A percentile compares a stretch with the other conserved stretches of the same genome.
These are phyloP conservation scores for Plectrocnemia conspersa DNA, from an alignment of 1,140 invertebrate genomes.

Conservation along the genomic window DNA sequence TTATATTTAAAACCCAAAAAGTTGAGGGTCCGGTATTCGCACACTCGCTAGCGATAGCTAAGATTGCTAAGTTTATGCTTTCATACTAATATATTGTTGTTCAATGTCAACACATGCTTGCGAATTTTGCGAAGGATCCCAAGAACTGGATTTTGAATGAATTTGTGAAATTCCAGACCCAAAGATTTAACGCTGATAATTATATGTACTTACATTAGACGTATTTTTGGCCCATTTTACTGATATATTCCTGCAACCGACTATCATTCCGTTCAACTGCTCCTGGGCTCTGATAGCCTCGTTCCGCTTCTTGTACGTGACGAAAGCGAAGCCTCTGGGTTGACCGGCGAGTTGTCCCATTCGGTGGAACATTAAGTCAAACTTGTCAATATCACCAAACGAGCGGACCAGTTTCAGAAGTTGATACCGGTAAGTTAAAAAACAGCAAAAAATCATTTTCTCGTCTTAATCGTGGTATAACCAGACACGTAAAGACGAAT, in stretches of 20 bases:
- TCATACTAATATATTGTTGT: no score
- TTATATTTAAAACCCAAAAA: no score
- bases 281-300: slow-evolving; percentile 64
- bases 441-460: slow-evolving; percentile 32
- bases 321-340: slow-evolving; percentile 89
- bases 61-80: no score
- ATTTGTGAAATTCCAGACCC: no score
- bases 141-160: no score
- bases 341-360: slow-evolving; percentile 81
- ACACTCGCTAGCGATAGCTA: no score
- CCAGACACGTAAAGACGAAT: background rate
- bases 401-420: slow-evolving; percentile 91
- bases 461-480: background rate
- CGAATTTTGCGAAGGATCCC: no score
- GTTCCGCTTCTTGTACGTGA: slow-evolving; percentile 69
- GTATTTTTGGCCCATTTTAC: slow-evolving; percentile 80
- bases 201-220: slow-evolving; percentile 53
- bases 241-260: slow-evolving; percentile 69
- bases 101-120: no score
- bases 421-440: slow-evolving; percentile 75
- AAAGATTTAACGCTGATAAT: no score
- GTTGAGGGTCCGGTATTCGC: no score
- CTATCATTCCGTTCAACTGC: slow-evolving; percentile 67
- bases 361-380: slow-evolving; percentile 90
- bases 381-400: slow-evolving; percentile 87